Percentiles rank a stretch among this genome's conserved stretches.
Evolutionary conservation across 1,140 invertebrate genomes (phyloP).

Genomic region (Aphis gossypii): DNA sequence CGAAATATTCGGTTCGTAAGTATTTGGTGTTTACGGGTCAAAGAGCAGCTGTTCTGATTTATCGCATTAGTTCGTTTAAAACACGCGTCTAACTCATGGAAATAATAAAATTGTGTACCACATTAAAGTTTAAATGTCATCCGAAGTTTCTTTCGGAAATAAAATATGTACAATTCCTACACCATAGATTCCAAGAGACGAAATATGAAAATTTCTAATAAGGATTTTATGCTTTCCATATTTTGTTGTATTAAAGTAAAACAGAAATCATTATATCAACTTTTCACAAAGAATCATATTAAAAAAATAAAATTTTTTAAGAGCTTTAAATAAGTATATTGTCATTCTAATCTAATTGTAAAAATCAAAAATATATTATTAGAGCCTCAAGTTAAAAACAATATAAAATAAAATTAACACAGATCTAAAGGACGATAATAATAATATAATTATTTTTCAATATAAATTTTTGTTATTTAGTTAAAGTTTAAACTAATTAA

Average conservation of each 20-base stretch:
- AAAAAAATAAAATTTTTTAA: neutral
- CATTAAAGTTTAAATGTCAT: conserved; percentile 19
- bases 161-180: neutral
- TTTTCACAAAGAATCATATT: neutral
- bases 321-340: neutral
- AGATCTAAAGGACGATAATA: neutral
- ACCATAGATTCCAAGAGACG: neutral
- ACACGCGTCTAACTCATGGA: conserved; percentile 5
- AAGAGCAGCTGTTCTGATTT: conserved; percentile 44
- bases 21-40: conserved; percentile 46
- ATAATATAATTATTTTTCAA: neutral
- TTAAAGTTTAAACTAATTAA: neutral
- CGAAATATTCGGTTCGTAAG: conserved; percentile 50
- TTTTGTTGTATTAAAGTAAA: neutral
- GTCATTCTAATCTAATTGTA: neutral
- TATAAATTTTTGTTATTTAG: neutral
- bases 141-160: conserved; percentile 29
- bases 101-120: conserved; percentile 36
- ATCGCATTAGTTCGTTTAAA: conserved; percentile 48
- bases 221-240: neutral
- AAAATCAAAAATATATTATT: neutral
- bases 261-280: neutral
- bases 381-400: neutral
- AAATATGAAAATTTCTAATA: conserved; percentile 2
- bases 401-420: neutral